Evolutionary conservation across 1,140 invertebrate species (phyloP).

Genomic region (Monochamus saltuarius): DNA sequence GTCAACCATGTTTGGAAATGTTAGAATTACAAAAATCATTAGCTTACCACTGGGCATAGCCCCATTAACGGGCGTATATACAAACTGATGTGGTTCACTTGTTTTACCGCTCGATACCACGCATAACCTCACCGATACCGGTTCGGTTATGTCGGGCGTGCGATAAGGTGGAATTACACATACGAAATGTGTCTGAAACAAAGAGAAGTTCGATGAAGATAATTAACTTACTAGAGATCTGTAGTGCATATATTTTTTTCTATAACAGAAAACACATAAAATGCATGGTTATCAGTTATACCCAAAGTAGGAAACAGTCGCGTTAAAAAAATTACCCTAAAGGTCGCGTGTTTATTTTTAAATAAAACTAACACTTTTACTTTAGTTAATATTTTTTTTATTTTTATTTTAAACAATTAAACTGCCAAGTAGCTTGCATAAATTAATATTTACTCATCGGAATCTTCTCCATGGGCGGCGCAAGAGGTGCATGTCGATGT

Average conservation of each 20-base stretch:
- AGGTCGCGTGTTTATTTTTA: too few relatives aligned
- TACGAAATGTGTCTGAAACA: slow-evolving; percentile 85
- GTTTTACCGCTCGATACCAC: slow-evolving; percentile 84
- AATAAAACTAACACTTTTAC: too few relatives aligned
- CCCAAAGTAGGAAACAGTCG: too few relatives aligned
- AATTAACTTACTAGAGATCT: slow-evolving; percentile 9
- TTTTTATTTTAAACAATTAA: too few relatives aligned
- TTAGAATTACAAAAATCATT: slow-evolving; percentile 38
- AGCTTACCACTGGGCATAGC: slow-evolving; percentile 50
- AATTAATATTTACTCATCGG: too few relatives aligned
- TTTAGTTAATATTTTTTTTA: too few relatives aligned
- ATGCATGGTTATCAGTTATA: too few relatives aligned
- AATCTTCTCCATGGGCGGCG: too few relatives aligned
- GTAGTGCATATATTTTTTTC: neutral
- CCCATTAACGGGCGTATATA: slow-evolving; percentile 68
- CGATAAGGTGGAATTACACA: slow-evolving; percentile 85
- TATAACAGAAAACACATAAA: too few relatives aligned
- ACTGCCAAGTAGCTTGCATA: too few relatives aligned
- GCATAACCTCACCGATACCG: slow-evolving; percentile 73
- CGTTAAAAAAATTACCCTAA: too few relatives aligned
- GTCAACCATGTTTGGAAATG: slow-evolving; percentile 38
- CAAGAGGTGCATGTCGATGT: too few relatives aligned
- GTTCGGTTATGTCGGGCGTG: slow-evolving; percentile 62
- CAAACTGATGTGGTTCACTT: slow-evolving; percentile 84
- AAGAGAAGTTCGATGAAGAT: slow-evolving; percentile 25